Percentiles rank a stretch among this genome's conserved stretches.
These are phyloP conservation scores for Dolichoris vasculosae DNA, from an alignment of 1,140 invertebrate species.

Conservation along the genomic window DNA sequence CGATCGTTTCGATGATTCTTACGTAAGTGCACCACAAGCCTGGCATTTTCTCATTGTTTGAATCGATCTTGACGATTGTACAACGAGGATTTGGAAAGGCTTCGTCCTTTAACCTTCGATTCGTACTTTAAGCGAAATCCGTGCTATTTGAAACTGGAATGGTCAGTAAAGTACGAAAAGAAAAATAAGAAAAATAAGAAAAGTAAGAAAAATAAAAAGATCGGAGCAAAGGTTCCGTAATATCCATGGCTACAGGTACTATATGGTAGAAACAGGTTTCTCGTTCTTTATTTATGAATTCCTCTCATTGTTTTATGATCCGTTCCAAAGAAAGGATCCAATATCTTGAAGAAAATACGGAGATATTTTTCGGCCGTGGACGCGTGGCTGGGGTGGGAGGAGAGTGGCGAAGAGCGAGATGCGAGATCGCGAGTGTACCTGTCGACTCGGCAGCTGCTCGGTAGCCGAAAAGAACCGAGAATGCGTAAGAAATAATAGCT, in stretches of 20 bases:
- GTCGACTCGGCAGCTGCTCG: conserved; percentile 5
- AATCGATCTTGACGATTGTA: too few species aligned
- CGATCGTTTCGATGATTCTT: too few species aligned
- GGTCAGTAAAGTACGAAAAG: neutral
- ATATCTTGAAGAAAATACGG: neutral
- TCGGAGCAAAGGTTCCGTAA: neutral
- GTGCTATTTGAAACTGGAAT: neutral
- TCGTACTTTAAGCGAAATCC: neutral
- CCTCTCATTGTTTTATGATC: neutral
- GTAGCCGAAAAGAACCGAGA: conserved; percentile 9
- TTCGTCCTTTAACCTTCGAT: neutral
- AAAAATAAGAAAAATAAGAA: too few species aligned
- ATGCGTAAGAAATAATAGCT: conserved; percentile 9
- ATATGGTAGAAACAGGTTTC: neutral
- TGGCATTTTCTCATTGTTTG: neutral
- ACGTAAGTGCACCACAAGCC: too few species aligned
- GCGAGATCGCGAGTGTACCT: conserved; percentile 24
- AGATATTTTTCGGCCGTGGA: neutral
- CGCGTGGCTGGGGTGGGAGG: neutral
- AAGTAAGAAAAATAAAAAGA: too few species aligned
- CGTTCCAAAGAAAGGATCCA: neutral
- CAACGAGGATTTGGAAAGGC: too few species aligned
- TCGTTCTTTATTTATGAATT: neutral
- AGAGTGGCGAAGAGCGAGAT: neutral
- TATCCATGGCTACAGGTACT: neutral